These are phyloP conservation scores for Phalacrocorax carbo DNA, from an alignment of 2,113 vertebrate species.

Conservation along the genomic window DNA sequence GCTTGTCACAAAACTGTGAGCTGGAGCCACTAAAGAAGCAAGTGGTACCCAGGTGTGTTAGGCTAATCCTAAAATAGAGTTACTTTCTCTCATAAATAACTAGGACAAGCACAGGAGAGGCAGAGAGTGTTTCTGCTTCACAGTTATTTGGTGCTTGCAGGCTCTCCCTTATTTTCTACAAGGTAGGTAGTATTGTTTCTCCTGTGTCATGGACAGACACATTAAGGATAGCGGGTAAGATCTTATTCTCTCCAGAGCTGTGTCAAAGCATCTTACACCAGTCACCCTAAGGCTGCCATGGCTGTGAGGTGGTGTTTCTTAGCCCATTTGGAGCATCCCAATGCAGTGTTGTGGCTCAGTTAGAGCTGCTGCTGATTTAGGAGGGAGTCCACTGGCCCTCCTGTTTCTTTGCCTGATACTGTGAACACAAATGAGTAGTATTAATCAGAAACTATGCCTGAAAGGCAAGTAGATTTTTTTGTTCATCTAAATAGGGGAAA, in stretches of 20 bases:
- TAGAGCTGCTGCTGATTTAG: neutral
- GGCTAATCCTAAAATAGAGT: neutral
- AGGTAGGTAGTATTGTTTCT: neutral
- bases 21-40: conserved; percentile 31
- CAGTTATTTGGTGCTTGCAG: rapidly evolving
- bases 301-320: neutral
- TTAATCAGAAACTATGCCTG: neutral
- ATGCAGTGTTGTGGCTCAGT: neutral
- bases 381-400: neutral
- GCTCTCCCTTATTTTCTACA: neutral
- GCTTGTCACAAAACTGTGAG: neutral
- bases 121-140: neutral
- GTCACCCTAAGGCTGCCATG: neutral
- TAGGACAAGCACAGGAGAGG: neutral
- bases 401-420: neutral
- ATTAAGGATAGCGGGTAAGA: neutral
- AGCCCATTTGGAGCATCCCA: neutral
- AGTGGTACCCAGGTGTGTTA: conserved; percentile 4
- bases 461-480: neutral
- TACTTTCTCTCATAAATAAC: neutral
- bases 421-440: neutral
- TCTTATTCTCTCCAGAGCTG: neutral
- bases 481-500: conserved; percentile 8
- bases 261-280: neutral
- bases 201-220: neutral